Conservation (phyloP, 2,113 vertebrate genomes). For the Cyanoramphus novaezelandiae region DNA sequence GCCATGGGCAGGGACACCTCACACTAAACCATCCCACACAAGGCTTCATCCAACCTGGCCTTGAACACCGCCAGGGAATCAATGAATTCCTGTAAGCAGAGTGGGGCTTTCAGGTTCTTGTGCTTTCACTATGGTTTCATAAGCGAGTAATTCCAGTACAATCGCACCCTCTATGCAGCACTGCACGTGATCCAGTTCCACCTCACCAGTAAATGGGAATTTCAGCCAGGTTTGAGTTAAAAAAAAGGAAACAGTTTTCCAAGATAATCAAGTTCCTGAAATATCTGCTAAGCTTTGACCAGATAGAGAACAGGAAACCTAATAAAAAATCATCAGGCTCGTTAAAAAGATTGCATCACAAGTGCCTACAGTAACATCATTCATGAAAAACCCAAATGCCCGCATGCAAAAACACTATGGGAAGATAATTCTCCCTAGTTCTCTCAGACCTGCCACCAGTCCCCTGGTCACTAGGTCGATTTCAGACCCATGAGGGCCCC, state of each 20-base stretch:
- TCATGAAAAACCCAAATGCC: background rate
- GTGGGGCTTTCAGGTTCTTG: background rate
- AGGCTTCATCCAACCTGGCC: too few relatives aligned
- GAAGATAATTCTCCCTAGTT: background rate
- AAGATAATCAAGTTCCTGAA: background rate
- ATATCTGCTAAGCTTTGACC: background rate
- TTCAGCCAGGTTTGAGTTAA: background rate
- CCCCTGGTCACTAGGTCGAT: background rate
- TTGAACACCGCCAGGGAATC: too few relatives aligned
- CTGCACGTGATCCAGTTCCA: background rate
- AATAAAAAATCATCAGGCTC: background rate
- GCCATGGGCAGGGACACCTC: too few relatives aligned
- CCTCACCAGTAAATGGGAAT: background rate
- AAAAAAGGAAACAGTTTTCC: background rate
- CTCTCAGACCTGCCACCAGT: background rate
- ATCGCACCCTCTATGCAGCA: background rate
- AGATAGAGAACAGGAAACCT: background rate
- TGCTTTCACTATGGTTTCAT: background rate
- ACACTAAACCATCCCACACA: too few relatives aligned
- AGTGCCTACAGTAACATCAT: background rate
- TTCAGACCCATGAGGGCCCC: background rate
- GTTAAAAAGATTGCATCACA: background rate
- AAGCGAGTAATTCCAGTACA: background rate
- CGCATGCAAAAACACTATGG: background rate
- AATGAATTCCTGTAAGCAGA: background rate